Conservation (phyloP, 2,888 invertebrate species). For the Polymixis flavicincta region DNA sequence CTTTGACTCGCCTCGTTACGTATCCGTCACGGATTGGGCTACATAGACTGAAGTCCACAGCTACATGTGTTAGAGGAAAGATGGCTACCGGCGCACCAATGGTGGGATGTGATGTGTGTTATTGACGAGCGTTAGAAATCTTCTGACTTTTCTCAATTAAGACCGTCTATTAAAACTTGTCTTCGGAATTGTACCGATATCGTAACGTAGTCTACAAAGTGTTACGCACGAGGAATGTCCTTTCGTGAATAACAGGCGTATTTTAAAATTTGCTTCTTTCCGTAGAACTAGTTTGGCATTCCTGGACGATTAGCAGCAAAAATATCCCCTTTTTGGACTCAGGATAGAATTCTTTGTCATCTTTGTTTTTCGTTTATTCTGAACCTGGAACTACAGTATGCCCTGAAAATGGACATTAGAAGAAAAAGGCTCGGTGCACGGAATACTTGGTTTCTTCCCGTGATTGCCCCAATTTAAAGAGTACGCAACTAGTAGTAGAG, state of each 20-base stretch:
- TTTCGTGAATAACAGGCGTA: too few relatives aligned
- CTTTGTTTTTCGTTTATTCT: neutral
- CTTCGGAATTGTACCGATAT: too few relatives aligned
- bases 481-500: neutral
- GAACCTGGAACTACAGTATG: neutral
- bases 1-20: conserved; percentile 45
- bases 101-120: neutral
- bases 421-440: neutral
- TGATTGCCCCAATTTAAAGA: neutral
- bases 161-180: too few relatives aligned
- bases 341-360: neutral
- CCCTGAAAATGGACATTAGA: neutral
- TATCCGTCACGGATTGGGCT: conserved; percentile 38
- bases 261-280: too few relatives aligned
- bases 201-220: too few relatives aligned
- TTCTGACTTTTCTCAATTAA: too few relatives aligned
- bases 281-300: neutral
- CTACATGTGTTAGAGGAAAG: conserved; percentile 19
- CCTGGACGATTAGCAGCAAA: neutral
- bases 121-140: neutral
- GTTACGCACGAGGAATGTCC: too few relatives aligned
- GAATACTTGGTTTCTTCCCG: neutral
- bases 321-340: neutral
- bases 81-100: conserved; percentile 42
- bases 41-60: too few relatives aligned